Conservation (phyloP, 1,140 invertebrate species). For the Sogatella furcifera region DNA sequence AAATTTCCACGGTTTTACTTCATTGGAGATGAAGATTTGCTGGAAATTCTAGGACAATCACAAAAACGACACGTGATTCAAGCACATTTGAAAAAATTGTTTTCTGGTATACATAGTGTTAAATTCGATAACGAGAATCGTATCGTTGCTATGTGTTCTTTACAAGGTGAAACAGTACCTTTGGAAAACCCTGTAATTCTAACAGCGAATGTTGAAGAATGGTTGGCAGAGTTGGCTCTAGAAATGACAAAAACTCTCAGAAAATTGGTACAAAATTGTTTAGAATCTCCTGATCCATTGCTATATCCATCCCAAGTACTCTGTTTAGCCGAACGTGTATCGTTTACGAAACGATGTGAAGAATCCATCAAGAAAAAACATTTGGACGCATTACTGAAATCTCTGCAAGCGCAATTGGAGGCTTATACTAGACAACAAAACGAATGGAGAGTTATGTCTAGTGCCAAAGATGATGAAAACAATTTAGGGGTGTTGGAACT, state of each 20-base stretch:
- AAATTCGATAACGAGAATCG: slow-evolving; percentile 48
- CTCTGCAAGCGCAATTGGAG: slow-evolving; percentile 42
- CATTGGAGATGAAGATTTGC: slow-evolving; percentile 89
- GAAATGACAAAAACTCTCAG: slow-evolving; percentile 76
- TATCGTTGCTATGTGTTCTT: slow-evolving; percentile 65
- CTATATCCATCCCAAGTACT: slow-evolving; percentile 82
- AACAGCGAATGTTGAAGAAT: slow-evolving; percentile 71
- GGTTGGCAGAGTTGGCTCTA: slow-evolving; percentile 67
- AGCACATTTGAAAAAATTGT: slow-evolving; percentile 88
- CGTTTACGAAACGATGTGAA: slow-evolving; percentile 75
- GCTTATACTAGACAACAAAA: slow-evolving; percentile 48
- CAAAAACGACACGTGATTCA: slow-evolving; percentile 82
- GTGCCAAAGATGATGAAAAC: slow-evolving; percentile 24
- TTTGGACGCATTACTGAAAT: neutral
- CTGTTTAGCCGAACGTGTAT: slow-evolving; percentile 52
- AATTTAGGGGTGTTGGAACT: slow-evolving; percentile 37
- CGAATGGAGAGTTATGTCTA: slow-evolving; percentile 13
- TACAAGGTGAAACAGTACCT: slow-evolving; percentile 74
- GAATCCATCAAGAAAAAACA: slow-evolving; percentile 47
- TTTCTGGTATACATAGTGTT: slow-evolving; percentile 77
- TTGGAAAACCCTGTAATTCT: slow-evolving; percentile 67
- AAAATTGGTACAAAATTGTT: slow-evolving; percentile 53
- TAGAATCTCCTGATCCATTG: slow-evolving; percentile 56
- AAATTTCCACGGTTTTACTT: slow-evolving; percentile 94
- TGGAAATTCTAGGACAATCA: slow-evolving; percentile 85